These are phyloP conservation scores for Deilephila porcellus DNA, from an alignment of 2,888 invertebrate genomes.

Conservation along the genomic window DNA sequence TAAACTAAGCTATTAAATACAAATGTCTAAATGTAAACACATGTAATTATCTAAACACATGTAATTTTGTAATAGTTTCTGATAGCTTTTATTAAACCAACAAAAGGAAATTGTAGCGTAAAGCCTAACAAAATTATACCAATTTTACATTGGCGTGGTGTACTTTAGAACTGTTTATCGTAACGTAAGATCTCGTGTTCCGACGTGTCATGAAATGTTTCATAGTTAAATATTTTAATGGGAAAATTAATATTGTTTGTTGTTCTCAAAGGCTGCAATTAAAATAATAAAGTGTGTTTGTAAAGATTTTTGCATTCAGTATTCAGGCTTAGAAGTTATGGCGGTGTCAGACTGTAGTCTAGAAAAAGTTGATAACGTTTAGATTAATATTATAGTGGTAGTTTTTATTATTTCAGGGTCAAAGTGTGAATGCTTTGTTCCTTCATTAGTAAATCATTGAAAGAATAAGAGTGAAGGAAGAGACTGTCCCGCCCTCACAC, in stretches of 20 bases:
- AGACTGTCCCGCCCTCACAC: too few relatives aligned
- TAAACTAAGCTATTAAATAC: not conserved
- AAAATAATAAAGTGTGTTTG: not conserved
- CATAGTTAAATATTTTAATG: not conserved
- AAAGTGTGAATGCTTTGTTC: too few relatives aligned
- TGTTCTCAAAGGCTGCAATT: not conserved
- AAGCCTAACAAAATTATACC: constrained; percentile 2
- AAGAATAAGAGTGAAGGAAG: too few relatives aligned
- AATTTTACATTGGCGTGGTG: not conserved
- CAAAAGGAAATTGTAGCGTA: not conserved
- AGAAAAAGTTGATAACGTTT: not conserved
- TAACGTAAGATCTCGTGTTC: not conserved
- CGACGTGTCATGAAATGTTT: not conserved
- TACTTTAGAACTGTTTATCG: not conserved
- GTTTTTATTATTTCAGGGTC: too few relatives aligned
- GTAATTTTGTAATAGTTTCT: not conserved
- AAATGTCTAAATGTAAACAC: not conserved
- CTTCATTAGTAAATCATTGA: too few relatives aligned
- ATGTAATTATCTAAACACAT: not conserved
- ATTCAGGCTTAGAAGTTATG: not conserved
- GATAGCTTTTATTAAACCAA: not conserved
- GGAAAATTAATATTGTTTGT: not conserved
- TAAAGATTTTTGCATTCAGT: not conserved
- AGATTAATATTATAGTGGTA: too few relatives aligned
- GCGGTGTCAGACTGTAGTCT: not conserved